These are phyloP conservation scores for Carassius gibelio DNA, from an alignment of 2,113 vertebrate genomes.

Conservation along the genomic window DNA sequence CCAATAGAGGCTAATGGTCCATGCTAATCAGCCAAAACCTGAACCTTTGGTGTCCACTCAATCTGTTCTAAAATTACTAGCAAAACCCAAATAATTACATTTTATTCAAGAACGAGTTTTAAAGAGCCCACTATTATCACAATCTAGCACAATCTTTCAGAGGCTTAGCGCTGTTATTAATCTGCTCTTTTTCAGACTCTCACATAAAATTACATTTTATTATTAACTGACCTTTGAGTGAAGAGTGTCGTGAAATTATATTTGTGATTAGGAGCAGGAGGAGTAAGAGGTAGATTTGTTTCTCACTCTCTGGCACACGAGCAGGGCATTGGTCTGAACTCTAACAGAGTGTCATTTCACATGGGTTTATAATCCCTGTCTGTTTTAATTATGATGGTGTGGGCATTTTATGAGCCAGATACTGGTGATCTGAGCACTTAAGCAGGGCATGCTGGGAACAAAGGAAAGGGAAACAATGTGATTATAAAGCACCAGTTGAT, in stretches of 20 bases:
- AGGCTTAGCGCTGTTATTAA: not conserved
- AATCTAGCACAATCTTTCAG: constrained; percentile 3
- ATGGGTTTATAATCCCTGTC: constrained; percentile 64
- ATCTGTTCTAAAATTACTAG: constrained; percentile 11
- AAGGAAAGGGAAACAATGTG: not conserved
- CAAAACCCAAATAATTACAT: constrained; percentile 27
- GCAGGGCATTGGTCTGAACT: constrained; percentile 46
- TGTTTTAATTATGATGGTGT: constrained; percentile 65
- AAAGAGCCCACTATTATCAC: constrained; percentile 15
- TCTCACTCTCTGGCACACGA: constrained; percentile 34
- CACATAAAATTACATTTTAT: constrained; percentile 14
- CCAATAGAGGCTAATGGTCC: constrained; percentile 13
- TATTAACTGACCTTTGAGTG: constrained; percentile 47
- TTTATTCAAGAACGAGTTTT: not conserved
- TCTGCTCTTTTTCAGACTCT: constrained; percentile 9
- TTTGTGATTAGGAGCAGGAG: constrained; percentile 16
- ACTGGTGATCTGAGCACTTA: not conserved
- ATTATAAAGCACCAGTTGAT: not conserved
- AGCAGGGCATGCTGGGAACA: not conserved
- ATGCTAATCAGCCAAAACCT: constrained; percentile 17
- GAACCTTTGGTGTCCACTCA: not conserved
- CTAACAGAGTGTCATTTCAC: constrained; percentile 55
- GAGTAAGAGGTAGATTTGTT: constrained; percentile 9
- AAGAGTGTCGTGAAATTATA: constrained; percentile 50
- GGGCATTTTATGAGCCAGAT: constrained; percentile 43